These are phyloP conservation scores for Gallinago undulata DNA, from an alignment of 2,113 vertebrate genomes.

Conservation along the genomic window DNA sequence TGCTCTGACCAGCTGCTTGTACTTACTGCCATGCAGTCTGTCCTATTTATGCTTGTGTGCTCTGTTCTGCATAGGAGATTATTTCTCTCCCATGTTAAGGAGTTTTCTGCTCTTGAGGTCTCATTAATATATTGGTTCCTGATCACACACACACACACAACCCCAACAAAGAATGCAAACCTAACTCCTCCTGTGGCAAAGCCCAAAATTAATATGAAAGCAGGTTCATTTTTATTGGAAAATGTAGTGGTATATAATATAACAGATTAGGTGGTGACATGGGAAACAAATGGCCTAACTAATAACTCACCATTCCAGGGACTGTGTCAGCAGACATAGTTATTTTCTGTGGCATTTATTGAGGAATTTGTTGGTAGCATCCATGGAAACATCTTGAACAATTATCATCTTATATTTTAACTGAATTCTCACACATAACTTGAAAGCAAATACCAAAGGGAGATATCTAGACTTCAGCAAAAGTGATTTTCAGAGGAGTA, in stretches of 20 bases:
- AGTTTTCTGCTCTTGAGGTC: background rate
- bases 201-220: background rate
- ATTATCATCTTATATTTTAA: background rate
- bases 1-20: slow-evolving; percentile 44
- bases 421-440: background rate
- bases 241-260: background rate
- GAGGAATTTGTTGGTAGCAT: background rate
- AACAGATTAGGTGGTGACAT: background rate
- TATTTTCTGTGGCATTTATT: background rate
- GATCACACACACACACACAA: background rate
- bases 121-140: background rate
- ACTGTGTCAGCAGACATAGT: background rate
- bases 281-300: slow-evolving; percentile 1
- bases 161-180: background rate
- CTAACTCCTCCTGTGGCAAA: background rate
- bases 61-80: background rate
- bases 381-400: background rate
- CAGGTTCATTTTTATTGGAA: background rate
- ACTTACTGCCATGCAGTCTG: slow-evolving; percentile 8
- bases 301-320: background rate
- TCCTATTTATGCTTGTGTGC: slow-evolving; percentile 32
- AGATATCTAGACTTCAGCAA: background rate
- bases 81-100: background rate
- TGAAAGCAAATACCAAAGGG: background rate
- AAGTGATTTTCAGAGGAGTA: background rate